These are phyloP conservation scores for Pitta sordida DNA, from an alignment of 2,113 vertebrate genomes.

Conservation along the genomic window DNA sequence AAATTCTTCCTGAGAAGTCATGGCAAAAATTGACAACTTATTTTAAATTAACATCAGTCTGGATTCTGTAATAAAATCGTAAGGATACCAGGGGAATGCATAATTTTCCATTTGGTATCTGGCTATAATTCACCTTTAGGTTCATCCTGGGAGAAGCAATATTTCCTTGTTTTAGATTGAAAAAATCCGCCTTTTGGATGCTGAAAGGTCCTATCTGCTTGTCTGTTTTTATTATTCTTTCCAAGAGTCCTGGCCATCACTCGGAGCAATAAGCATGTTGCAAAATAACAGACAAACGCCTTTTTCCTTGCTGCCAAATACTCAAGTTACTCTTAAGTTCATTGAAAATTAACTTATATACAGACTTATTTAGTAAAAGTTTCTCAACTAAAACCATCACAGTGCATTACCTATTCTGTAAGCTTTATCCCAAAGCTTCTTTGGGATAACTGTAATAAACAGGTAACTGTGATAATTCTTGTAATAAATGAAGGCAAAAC, in stretches of 20 bases:
- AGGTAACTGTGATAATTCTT: neutral
- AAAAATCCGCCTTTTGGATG: neutral
- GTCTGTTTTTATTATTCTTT: neutral
- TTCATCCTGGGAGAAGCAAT: neutral
- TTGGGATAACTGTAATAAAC: neutral
- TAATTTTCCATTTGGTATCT: neutral
- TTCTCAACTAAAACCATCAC: neutral
- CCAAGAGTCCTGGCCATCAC: neutral
- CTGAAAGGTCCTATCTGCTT: neutral
- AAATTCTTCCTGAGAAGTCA: neutral
- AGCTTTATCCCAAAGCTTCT: neutral
- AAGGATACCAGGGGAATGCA: neutral
- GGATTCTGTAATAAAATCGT: slow-evolving; percentile 10
- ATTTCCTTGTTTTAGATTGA: neutral
- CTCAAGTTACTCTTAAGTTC: neutral
- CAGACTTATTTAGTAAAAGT: neutral
- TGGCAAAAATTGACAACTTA: neutral
- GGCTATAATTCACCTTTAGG: neutral
- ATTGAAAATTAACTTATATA: neutral
- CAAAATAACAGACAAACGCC: neutral
- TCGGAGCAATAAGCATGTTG: neutral
- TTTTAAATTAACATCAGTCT: neutral
- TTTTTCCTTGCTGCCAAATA: neutral
- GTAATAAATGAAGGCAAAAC: neutral
- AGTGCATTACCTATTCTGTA: neutral